Conservation (phyloP, 2,113 vertebrate species). For the Antechinus stuartii region DNA sequence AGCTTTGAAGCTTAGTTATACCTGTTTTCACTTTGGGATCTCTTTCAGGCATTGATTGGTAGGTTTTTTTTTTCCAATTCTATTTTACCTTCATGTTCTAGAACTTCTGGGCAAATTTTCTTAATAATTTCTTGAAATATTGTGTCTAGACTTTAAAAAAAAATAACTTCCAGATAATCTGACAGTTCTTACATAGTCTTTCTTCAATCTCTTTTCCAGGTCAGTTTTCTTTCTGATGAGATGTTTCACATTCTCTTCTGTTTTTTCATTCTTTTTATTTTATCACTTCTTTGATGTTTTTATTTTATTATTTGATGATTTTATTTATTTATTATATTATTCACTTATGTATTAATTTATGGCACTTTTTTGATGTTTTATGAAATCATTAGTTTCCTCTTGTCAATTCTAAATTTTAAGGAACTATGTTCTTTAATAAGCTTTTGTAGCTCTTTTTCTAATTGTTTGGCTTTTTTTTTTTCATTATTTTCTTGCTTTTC, state of each 20-base stretch:
- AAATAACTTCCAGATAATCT: not conserved
- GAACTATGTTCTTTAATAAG: not conserved
- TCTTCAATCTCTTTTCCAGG: not conserved
- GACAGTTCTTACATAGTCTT: not conserved
- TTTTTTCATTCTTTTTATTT: not conserved
- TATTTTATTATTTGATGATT: no score
- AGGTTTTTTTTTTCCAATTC: not conserved
- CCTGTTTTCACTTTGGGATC: not conserved
- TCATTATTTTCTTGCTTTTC: not conserved
- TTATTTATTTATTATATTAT: no score
- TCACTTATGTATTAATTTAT: not conserved
- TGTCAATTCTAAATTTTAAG: not conserved
- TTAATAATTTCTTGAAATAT: not conserved
- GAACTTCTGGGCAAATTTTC: not conserved
- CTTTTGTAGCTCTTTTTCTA: not conserved
- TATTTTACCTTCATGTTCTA: not conserved
- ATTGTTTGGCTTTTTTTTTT: not conserved
- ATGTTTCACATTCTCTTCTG: not conserved
- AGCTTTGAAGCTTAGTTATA: not conserved
- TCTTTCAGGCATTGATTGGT: not conserved
- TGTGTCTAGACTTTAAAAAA: not conserved
- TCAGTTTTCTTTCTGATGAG: not conserved
- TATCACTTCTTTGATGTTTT: no score
- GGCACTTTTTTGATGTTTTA: not conserved
- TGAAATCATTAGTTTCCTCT: not conserved